Evolutionary conservation across 2,113 vertebrate species (phyloP).

Genomic region (Phainopepla nitens): DNA sequence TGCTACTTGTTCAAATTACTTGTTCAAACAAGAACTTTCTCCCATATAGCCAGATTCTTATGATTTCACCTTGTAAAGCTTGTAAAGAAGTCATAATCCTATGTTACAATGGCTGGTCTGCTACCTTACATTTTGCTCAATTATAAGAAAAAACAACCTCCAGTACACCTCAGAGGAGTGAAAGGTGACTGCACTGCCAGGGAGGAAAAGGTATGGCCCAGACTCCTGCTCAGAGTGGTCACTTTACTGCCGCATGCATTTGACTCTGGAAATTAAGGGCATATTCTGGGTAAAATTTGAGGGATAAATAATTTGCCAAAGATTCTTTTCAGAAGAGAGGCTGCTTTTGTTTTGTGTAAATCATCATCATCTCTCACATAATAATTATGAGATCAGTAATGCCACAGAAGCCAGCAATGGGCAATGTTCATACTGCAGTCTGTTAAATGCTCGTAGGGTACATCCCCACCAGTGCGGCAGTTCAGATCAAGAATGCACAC

Average conservation of each 20-base stretch:
- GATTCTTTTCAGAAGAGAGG: not conserved
- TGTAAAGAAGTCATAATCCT: not conserved
- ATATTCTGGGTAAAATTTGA: not conserved
- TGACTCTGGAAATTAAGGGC: not conserved
- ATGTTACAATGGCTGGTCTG: not conserved
- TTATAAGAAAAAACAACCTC: not conserved
- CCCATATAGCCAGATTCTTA: not conserved
- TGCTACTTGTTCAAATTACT: not conserved
- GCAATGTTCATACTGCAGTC: not conserved
- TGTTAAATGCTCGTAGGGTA: not conserved
- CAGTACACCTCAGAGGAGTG: not conserved
- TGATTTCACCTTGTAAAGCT: not conserved
- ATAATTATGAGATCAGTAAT: not conserved
- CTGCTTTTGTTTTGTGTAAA: not conserved
- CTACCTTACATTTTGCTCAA: not conserved
- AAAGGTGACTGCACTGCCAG: not conserved
- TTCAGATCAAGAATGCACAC: fast-evolving
- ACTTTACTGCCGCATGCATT: not conserved
- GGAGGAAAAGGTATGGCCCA: not conserved
- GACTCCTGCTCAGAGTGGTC: not conserved
- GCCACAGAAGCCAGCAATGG: not conserved
- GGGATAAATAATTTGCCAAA: not conserved
- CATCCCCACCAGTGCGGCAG: not conserved
- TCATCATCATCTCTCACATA: not conserved
- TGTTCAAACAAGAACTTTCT: not conserved